Percentiles rank a stretch among this genome's conserved stretches.
Evolutionary conservation across 2,113 vertebrate species (phyloP).

Genomic region (Microtus richardsoni): DNA sequence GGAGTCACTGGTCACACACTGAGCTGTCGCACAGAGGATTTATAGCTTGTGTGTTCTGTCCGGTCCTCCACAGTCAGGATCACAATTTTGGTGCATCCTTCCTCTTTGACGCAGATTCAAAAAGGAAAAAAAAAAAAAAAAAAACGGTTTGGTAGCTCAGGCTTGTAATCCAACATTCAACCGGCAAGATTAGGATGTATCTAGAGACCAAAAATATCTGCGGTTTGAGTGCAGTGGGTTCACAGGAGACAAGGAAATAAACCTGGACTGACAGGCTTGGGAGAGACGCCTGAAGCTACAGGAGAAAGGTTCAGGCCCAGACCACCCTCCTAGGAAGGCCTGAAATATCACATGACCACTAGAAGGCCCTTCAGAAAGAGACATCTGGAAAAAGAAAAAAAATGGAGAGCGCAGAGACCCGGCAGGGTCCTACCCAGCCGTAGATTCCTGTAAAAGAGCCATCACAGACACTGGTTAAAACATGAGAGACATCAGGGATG

Average conservation of each 20-base stretch:
- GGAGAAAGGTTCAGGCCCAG: neutral
- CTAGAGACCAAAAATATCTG: neutral
- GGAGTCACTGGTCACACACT: neutral
- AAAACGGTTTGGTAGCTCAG: neutral
- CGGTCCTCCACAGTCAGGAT: neutral
- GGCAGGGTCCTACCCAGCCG: neutral
- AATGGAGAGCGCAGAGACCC: neutral
- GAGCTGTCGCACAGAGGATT: neutral
- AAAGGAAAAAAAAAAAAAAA: neutral
- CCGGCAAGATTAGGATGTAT: neutral
- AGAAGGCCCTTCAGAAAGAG: neutral
- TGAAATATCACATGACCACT: neutral
- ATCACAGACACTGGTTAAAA: neutral
- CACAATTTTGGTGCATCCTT: neutral
- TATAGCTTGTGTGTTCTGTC: neutral
- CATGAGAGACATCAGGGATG: neutral
- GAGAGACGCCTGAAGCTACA: neutral
- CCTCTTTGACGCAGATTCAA: neutral
- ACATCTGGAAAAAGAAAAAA: neutral
- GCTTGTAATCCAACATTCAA: neutral
- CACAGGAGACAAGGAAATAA: neutral
- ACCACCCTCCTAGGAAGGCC: neutral
- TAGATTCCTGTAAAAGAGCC: neutral
- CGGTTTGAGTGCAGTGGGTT: neutral
- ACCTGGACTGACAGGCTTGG: neutral